These are phyloP conservation scores for Spongilla lacustris DNA, from an alignment of 37 sponge, comb jelly and placozoan genomes.

Conservation along the genomic window DNA sequence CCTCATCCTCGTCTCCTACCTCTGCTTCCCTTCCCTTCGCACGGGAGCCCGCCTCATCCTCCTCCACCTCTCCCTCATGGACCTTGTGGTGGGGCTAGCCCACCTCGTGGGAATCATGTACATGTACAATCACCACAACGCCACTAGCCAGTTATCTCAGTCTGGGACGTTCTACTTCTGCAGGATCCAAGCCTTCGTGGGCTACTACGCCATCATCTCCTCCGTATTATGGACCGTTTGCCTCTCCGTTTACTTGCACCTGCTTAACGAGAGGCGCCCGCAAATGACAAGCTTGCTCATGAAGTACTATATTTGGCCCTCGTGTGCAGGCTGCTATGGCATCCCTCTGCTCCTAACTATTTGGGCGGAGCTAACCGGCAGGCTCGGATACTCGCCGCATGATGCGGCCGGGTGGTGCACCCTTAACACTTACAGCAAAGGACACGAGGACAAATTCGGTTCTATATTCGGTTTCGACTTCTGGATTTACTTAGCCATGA, in stretches of 20 bases:
- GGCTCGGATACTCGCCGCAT: constrained; percentile 63
- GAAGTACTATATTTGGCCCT: background rate
- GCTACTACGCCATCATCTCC: constrained; percentile 52
- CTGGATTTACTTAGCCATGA: constrained; percentile 59
- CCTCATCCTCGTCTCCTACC: constrained; percentile 57
- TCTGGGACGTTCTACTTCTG: too few relatives aligned
- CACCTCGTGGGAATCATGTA: constrained; percentile 46
- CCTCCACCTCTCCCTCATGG: constrained; percentile 62
- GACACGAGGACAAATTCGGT: background rate
- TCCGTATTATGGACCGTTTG: constrained; percentile 72
- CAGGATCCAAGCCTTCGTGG: constrained; percentile 67
- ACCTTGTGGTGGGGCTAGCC: constrained; percentile 24
- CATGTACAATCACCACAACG: constrained; percentile 5
- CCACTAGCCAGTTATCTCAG: too few relatives aligned
- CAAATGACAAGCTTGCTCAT: background rate
- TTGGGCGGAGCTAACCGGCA: constrained; percentile 34
- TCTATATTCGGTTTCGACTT: constrained; percentile 55
- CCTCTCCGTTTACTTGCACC: constrained; percentile 60
- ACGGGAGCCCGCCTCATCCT: constrained; percentile 48
- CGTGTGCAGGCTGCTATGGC: constrained; percentile 46
- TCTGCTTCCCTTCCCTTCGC: constrained; percentile 24
- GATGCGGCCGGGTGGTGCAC: constrained; percentile 79
- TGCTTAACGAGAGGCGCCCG: background rate
- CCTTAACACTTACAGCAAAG: background rate
- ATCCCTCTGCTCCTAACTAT: constrained; percentile 35